Conservation (phyloP, 2,113 vertebrate genomes). For the Andinoacara biseriatus region DNA sequence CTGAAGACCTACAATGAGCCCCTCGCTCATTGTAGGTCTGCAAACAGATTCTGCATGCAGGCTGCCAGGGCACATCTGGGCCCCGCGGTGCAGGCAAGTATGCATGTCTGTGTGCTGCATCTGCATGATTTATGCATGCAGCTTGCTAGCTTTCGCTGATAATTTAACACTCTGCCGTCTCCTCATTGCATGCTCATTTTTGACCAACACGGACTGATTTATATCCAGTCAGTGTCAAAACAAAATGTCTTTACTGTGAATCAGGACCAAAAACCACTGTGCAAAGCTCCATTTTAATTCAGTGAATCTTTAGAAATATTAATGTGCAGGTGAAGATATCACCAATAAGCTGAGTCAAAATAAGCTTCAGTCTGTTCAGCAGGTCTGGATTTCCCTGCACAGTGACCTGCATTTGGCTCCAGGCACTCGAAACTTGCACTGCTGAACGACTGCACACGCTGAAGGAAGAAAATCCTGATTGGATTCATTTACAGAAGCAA, state of each 20-base stretch:
- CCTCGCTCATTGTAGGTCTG: too few species aligned
- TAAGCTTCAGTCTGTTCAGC: background rate
- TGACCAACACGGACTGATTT: too few species aligned
- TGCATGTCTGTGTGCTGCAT: too few species aligned
- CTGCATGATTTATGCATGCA: too few species aligned
- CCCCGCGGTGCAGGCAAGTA: too few species aligned
- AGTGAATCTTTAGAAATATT: background rate
- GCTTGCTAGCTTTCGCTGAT: too few species aligned
- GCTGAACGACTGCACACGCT: background rate
- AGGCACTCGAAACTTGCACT: background rate
- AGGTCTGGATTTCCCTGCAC: background rate
- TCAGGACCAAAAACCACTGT: background rate
- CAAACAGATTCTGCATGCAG: too few species aligned
- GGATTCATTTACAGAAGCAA: background rate
- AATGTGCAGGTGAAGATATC: background rate
- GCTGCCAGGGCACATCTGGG: too few species aligned
- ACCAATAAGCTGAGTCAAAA: background rate
- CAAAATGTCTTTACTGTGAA: background rate
- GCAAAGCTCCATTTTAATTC: background rate
- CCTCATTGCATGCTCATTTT: too few species aligned
- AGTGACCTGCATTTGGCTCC: background rate
- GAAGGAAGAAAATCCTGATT: constrained; percentile 1
- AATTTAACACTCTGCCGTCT: too few species aligned
- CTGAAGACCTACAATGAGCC: too few species aligned
- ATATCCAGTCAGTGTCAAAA: too few species aligned